These are phyloP conservation scores for Apostichopus leukothele DNA, from an alignment of 53 echinoderm and acorn worm species.

Conservation along the genomic window DNA sequence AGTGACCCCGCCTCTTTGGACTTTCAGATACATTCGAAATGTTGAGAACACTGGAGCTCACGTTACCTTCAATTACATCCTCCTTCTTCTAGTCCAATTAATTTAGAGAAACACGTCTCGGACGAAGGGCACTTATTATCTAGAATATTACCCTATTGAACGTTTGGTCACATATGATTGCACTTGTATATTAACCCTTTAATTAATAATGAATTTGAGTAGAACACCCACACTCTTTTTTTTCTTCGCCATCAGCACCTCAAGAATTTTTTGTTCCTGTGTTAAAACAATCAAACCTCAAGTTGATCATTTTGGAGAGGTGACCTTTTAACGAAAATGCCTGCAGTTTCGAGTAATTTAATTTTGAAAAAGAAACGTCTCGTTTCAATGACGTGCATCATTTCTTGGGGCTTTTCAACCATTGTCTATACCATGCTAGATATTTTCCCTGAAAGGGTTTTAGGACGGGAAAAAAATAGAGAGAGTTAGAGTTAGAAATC, in stretches of 20 bases:
- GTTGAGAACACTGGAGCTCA: no score
- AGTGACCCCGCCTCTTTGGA: no score
- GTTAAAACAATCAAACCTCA: no score
- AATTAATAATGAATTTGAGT: constrained; percentile 17
- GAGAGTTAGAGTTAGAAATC: no score
- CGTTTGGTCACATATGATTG: not conserved
- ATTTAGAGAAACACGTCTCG: not conserved
- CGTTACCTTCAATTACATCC: no score
- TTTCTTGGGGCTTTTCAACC: not conserved
- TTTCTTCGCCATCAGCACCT: not conserved
- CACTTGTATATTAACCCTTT: not conserved
- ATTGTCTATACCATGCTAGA: not conserved
- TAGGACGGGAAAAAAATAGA: no score
- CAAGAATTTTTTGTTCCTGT: not conserved
- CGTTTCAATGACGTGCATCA: not conserved
- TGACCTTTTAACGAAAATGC: constrained; percentile 14
- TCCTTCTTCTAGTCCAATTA: no score
- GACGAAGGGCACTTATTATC: not conserved
- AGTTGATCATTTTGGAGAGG: not conserved
- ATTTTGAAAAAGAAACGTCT: constrained; percentile 16
- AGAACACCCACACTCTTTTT: not conserved
- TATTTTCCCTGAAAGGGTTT: not conserved
- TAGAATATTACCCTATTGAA: not conserved
- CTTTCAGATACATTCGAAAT: no score
- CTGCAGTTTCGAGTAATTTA: constrained; percentile 19